Conservation (phyloP, 2,113 vertebrate species). For the Triplophysa dalaica region DNA sequence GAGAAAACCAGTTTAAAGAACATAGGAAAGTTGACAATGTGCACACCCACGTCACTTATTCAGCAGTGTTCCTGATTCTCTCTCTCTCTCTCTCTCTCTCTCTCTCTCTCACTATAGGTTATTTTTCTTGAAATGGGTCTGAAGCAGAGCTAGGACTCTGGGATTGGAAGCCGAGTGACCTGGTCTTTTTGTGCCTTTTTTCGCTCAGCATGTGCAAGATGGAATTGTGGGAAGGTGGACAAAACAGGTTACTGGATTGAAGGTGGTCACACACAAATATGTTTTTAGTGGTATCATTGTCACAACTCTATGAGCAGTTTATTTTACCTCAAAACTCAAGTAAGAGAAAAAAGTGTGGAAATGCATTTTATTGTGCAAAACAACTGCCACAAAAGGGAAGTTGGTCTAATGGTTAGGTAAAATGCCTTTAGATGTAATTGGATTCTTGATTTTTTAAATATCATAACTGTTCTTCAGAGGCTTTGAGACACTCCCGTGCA, state of each 20-base stretch:
- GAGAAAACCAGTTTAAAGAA: constrained; percentile 63
- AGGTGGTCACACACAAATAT: background rate
- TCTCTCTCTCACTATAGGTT: constrained; percentile 41
- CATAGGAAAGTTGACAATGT: constrained; percentile 66
- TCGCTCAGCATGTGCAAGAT: constrained; percentile 7
- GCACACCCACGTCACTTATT: constrained; percentile 56
- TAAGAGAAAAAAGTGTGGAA: background rate
- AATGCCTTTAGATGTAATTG: constrained; percentile 3
- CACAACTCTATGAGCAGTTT: background rate
- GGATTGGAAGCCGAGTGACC: constrained; percentile 51
- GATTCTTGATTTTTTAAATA: constrained; percentile 12
- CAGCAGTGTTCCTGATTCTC: constrained; percentile 57
- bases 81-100: background rate
- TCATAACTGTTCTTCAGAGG: constrained; percentile 28
- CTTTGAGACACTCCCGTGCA: constrained; percentile 1
- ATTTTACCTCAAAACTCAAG: background rate
- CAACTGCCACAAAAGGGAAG: background rate
- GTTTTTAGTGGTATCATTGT: background rate
- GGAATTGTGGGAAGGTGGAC: constrained; percentile 22
- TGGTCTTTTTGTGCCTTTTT: constrained; percentile 19
- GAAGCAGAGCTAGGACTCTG: constrained; percentile 67
- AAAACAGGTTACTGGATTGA: constrained; percentile 13
- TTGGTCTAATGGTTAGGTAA: constrained; percentile 1
- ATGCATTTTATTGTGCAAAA: constrained; percentile 13
- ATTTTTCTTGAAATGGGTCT: constrained; percentile 64